Percentiles rank a stretch among this genome's conserved stretches.
Conservation (phyloP, 2,888 invertebrate genomes). For the Lepidochrysops patricia region DNA sequence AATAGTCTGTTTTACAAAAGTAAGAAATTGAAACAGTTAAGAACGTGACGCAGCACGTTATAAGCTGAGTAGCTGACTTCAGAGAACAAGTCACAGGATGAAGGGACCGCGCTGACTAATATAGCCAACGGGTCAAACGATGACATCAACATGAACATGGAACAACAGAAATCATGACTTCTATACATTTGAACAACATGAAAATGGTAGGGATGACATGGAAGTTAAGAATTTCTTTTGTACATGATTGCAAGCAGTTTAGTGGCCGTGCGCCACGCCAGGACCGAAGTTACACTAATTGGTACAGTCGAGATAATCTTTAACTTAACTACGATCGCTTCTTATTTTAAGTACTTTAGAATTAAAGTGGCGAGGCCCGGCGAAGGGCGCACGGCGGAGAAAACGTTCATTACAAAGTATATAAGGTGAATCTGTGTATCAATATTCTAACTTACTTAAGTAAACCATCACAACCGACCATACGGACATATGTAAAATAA, state of each 20-base stretch:
- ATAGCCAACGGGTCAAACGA: not conserved
- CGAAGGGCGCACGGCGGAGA: conserved; percentile 37
- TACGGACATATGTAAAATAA: conserved; percentile 67
- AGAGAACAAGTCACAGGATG: conserved; percentile 5
- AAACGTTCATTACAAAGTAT: conserved; percentile 48
- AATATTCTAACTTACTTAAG: conserved; percentile 71
- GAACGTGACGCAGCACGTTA: not conserved
- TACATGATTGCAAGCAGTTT: conserved; percentile 59
- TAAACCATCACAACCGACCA: conserved; percentile 74
- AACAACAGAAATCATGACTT: conserved; percentile 4
- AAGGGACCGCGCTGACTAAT: not conserved
- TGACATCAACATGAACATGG: not conserved
- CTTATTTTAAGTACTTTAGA: conserved; percentile 49
- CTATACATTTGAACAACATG: conserved; percentile 4
- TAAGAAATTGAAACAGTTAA: not conserved
- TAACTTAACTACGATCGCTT: conserved; percentile 20
- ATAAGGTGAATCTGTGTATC: conserved; percentile 48
- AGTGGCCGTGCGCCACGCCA: conserved; percentile 32
- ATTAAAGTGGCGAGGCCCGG: conserved; percentile 27
- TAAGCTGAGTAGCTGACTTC: not conserved
- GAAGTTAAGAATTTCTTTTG: conserved; percentile 32
- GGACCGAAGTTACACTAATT: conserved; percentile 27
- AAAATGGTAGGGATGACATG: conserved; percentile 1
- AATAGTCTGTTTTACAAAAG: not conserved
- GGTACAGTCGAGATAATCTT: conserved; percentile 25